These are phyloP conservation scores for Gobionotothen gibberifrons DNA, from an alignment of 2,797 vertebrate genomes.

Conservation along the genomic window DNA sequence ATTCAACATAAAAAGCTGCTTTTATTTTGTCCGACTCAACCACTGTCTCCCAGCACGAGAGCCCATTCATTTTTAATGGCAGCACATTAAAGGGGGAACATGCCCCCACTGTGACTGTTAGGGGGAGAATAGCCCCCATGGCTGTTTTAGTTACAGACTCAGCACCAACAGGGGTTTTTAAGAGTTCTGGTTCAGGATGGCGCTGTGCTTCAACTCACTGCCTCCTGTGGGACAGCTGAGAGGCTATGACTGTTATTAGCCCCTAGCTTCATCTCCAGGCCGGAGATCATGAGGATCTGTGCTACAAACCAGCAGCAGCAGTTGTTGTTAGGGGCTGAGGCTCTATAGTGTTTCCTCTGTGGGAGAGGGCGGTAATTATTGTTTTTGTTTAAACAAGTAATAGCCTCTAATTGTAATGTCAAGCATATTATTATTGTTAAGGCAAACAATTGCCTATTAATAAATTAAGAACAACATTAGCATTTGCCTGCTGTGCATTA, in stretches of 20 bases:
- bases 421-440: conserved; percentile 16
- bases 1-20: conserved; percentile 43
- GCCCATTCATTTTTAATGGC: conserved; percentile 81
- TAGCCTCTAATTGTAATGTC: conserved; percentile 18
- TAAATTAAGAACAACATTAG: conserved; percentile 5
- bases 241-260: conserved; percentile 55
- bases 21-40: conserved; percentile 59
- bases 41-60: conserved; percentile 64
- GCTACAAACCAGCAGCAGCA: neutral
- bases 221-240: conserved; percentile 49
- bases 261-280: conserved; percentile 50
- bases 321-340: conserved; percentile 25
- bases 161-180: conserved; percentile 76
- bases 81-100: conserved; percentile 72
- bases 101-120: conserved; percentile 68
- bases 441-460: conserved; percentile 20
- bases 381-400: conserved; percentile 25
- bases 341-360: conserved; percentile 18
- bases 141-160: conserved; percentile 79
- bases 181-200: conserved; percentile 58
- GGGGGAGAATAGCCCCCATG: conserved; percentile 65
- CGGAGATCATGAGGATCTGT: conserved; percentile 28
- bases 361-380: conserved; percentile 26
- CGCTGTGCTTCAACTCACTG: conserved; percentile 33
- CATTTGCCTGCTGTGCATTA: neutral